Conservation (phyloP, 1,140 invertebrate genomes). For the Saxidomus purpurata region DNA sequence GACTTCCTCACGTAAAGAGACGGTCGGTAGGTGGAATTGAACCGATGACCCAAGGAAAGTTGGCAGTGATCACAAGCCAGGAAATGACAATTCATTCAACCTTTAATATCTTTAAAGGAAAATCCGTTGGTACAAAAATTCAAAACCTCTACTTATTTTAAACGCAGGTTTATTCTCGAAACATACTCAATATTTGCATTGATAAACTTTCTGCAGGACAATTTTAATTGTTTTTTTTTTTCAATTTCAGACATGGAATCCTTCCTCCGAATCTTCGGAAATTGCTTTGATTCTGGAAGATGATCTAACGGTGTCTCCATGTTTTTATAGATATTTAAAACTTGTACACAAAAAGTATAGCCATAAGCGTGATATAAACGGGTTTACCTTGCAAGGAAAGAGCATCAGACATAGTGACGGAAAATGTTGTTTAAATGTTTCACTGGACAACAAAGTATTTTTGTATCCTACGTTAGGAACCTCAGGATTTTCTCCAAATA, state of each 20-base stretch:
- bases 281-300: conserved; percentile 82
- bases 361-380: conserved; percentile 67
- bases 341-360: conserved; percentile 79
- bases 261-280: conserved; percentile 69
- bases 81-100: too few relatives aligned
- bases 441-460: conserved; percentile 34
- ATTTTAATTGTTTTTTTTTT: not conserved
- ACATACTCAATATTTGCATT: not conserved
- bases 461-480: conserved; percentile 64
- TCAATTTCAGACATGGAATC: conserved; percentile 74
- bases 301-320: conserved; percentile 79
- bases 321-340: conserved; percentile 78
- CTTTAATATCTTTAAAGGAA: too few relatives aligned
- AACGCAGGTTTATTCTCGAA: too few relatives aligned
- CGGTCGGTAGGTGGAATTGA: too few relatives aligned
- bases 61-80: too few relatives aligned
- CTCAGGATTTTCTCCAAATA: conserved; percentile 58
- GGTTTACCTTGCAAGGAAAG: conserved; percentile 76
- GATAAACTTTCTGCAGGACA: not conserved
- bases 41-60: too few relatives aligned
- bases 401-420: conserved; percentile 72
- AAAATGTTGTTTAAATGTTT: conserved; percentile 6
- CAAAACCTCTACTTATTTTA: too few relatives aligned
- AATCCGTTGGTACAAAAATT: too few relatives aligned
- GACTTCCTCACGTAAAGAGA: too few relatives aligned